Base-by-base conservation (phyloP, 2,888 invertebrate species). In the Polydrusus pterygomalis region DNA sequence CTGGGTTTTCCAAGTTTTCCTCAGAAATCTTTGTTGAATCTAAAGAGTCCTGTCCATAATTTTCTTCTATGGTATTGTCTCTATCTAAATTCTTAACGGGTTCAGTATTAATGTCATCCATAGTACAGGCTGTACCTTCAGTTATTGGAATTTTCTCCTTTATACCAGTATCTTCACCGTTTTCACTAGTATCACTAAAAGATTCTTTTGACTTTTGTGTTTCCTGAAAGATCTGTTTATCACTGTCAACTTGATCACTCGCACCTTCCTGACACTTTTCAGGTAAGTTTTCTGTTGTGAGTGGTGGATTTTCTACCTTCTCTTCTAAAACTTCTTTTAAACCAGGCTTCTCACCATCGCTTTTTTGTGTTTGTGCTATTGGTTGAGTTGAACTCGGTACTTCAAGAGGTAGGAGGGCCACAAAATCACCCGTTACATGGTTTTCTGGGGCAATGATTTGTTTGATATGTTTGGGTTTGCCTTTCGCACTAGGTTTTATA, bases 351-450 rank as follows among this genome's bases (percentile, higher is more conserved):
- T 64, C 70, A 56, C 47, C 64, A 38, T 56, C 34, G 60, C 17
- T 54, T 17, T 11, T 51, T 34, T 38, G 11, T 8, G 17, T 17
- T 40, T 20, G 34, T 49, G 38, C 43, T 34, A 34, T 49, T 45
- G 20, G 45, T 15, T 60, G n/a, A n/a, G 47, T 8, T 63, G 25
- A 25, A 63, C 45, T n/a, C 5, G 38, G 9, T 17, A 17, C 43
- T 13, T 58, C 71, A 69, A 76, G 72, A 17, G 43, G 56, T 70
- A 74, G 17, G 38, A 74, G 17, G 38, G 75, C 58, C 62, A 80
- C 77, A 56, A 81, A 84, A 76, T 85, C 86, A 38, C 84, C 86
- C 30, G 85, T 86, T 1, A 86, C 81, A 74, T 86, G 86, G 79
- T 85, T 83, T 77, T 83, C 83, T 15, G 83, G 83, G 25, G 82